Evolutionary conservation across 2,797 vertebrate species (phyloP), one percentile per base, ranked within the genome.

Genomic region (Chaetodon trifasciatus): DNA sequence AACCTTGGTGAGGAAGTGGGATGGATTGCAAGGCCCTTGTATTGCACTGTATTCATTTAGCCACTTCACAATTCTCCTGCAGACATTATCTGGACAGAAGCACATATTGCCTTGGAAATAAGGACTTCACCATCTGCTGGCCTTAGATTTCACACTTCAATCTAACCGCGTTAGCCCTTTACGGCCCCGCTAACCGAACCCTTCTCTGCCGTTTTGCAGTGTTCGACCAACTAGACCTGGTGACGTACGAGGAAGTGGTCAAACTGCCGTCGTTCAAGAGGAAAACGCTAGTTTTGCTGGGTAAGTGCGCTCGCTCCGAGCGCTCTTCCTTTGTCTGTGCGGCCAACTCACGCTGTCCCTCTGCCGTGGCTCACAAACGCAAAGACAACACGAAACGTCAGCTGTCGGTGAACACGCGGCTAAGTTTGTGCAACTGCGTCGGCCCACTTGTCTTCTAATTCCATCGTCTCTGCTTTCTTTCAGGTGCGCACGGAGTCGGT

Each of bases 201-300:
- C 16, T 81, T 40, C 35, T 64, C n/a, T 79, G 28, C 28, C 28
- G 15, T 17, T 46, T 24, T 44, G 28, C 96, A 99, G 98, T 99
- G 90, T 99, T 99, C 91, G 98, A 99, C 93, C 98, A 99, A 99
- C 97, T 99, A 99, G 98, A 99, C 92, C 97, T 99, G 85, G 98
- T 99, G 93, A 99, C 98, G 0, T 99, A 96, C 2, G 95, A 96
- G 83, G 95, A 96, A 55, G 94, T 96, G 49, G 94, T 96, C 28
- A 94, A 92, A 79, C 81, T 95, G 74, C 94, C 94, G 23, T 97
- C 97, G 1, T 99, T 99, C 95, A 99, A 98, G 96, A 97, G 98
- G 95, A 99, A 99, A 98, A 99, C 98, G 4, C 93, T 99, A 90
- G 98, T 99, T 76, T 79, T 96, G 78, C 93, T 94, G 55, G 90